Evolutionary conservation across 53 echinoderm and acorn worm genomes (phyloP).

Genomic region (Patiria pectinifera): DNA sequence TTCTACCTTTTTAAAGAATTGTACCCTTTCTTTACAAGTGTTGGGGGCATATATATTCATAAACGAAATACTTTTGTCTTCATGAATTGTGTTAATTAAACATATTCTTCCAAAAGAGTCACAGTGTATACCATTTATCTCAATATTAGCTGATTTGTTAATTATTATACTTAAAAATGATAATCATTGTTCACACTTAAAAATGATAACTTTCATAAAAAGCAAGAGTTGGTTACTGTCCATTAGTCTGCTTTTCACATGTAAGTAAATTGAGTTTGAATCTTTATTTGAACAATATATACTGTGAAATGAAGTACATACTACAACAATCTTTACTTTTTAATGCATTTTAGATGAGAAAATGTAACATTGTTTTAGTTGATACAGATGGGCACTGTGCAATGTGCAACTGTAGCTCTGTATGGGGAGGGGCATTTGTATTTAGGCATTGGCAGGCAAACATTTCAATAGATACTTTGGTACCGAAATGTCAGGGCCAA

Average conservation of each 20-base stretch:
- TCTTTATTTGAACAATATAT: neutral
- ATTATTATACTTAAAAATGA: no score
- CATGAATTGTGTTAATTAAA: no score
- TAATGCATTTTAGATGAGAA: neutral
- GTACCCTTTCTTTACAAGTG: no score
- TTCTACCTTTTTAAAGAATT: no score
- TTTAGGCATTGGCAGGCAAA: constrained; percentile 6
- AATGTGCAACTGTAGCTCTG: neutral
- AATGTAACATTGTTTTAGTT: no score
- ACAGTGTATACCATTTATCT: no score
- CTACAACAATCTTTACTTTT: constrained; percentile 23
- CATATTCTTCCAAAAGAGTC: no score
- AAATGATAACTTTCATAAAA: neutral
- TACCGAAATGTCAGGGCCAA: neutral
- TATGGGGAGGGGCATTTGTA: neutral
- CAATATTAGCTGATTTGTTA: no score
- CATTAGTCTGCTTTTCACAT: constrained; percentile 12
- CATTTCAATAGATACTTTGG: neutral
- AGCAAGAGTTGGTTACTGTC: neutral
- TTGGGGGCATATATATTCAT: no score
- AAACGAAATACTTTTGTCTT: no score
- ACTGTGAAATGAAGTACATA: neutral
- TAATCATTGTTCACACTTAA: neutral
- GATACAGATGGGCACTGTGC: neutral
- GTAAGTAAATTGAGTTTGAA: neutral